phyloP scores from a whole-genome alignment of 2,888 invertebrate genomes.

The Drosophila rubida region DNA sequence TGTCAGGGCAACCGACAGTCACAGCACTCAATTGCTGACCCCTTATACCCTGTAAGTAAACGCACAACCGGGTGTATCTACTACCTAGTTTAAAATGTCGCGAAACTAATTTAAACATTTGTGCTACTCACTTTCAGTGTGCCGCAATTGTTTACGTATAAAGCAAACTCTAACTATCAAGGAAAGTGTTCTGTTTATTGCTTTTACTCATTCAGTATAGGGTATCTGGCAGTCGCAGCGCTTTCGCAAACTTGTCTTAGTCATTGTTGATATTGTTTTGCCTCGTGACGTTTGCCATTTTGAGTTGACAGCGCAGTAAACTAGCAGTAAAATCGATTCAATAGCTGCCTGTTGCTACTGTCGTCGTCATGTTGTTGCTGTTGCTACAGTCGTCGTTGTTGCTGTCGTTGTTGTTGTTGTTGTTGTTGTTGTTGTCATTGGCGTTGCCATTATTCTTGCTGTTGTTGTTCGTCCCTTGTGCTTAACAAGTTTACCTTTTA shows the following conservation, averaged over 20 bases:
- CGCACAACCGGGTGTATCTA: background rate
- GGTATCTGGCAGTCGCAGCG: background rate
- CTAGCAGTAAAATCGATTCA: slow-evolving; percentile 66
- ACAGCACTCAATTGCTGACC: slow-evolving; percentile 42
- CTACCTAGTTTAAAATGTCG: too few relatives aligned
- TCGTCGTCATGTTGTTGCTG: slow-evolving; percentile 34
- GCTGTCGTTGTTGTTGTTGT: slow-evolving; percentile 28
- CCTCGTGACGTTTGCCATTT: slow-evolving; percentile 71
- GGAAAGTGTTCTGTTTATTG: too few relatives aligned
- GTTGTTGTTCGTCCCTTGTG: slow-evolving; percentile 37
- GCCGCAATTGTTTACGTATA: too few relatives aligned
- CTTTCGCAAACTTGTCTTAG: slow-evolving; percentile 2
- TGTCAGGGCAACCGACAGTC: slow-evolving; percentile 38
- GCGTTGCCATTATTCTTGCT: slow-evolving; percentile 6
- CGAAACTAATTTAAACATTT: too few relatives aligned
- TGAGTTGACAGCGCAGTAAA: slow-evolving; percentile 47
- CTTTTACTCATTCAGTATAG: background rate
- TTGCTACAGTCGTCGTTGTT: slow-evolving; percentile 15
- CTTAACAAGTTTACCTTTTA: slow-evolving; percentile 77
- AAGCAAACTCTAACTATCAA: too few relatives aligned
- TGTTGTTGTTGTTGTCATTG: slow-evolving; percentile 14
- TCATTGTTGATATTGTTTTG: slow-evolving; percentile 47
- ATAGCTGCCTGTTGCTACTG: slow-evolving; percentile 70
- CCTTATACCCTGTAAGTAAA: slow-evolving; percentile 17
- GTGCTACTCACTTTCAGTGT: too few relatives aligned